Conservation (phyloP, 2,113 vertebrate genomes). For the Mus musculus region GRCm39 chr4:139951001-139951500, state of each 20-base stretch:
- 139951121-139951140: background rate
- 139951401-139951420: background rate
- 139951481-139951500: constrained; percentile 2
- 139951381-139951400: background rate
- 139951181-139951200: constrained; percentile 27
- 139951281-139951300: background rate
- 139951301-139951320: background rate
- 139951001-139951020: constrained; percentile 45
- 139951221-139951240: background rate
- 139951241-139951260: background rate
- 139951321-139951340: accelerated
- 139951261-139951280: background rate
- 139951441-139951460: background rate
- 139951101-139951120: constrained; percentile 44
- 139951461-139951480: background rate
- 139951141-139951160: constrained; percentile 77
- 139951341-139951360: accelerated
- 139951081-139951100: constrained; percentile 68
- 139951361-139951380: background rate
- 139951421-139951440: background rate
- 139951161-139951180: constrained; percentile 56
- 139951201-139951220: constrained; percentile 17
- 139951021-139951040: background rate
- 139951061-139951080: background rate
- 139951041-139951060: background rate